These are phyloP conservation scores for Syrphus vitripennis DNA, from an alignment of 2,888 invertebrate genomes.

Conservation along the genomic window DNA sequence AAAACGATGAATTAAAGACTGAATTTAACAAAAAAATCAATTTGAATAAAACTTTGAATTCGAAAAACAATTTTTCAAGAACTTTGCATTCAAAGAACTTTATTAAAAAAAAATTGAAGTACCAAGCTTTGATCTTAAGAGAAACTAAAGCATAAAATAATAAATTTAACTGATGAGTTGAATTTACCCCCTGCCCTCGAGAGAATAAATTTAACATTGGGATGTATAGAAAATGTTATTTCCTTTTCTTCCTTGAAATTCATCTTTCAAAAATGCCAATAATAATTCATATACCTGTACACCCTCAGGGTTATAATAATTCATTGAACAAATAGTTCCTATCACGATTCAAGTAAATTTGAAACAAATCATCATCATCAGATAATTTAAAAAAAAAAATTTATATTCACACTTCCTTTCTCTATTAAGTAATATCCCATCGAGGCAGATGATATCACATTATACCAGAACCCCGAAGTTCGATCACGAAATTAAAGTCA, in stretches of 20 bases:
- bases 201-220: too few species aligned
- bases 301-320: not conserved
- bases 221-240: too few species aligned
- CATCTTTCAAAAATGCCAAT: not conserved
- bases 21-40: too few species aligned
- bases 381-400: not conserved
- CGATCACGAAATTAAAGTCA: constrained; percentile 41
- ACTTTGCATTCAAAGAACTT: too few species aligned
- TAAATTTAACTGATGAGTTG: too few species aligned
- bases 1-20: too few species aligned
- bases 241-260: not conserved
- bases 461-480: constrained; percentile 39
- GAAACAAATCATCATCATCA: not conserved
- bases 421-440: constrained; percentile 46
- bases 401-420: constrained; percentile 55
- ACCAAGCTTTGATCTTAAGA: too few species aligned
- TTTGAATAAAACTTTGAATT: too few species aligned
- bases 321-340: constrained; percentile 29
- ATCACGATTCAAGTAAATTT: constrained; percentile 7
- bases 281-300: not conserved
- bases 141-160: too few species aligned
- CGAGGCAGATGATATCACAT: not conserved
- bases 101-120: too few species aligned
- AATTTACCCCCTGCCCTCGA: too few species aligned
- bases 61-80: too few species aligned